A percentile compares a stretch with the other conserved stretches of the same genome.
Evolutionary conservation across 2,888 invertebrate genomes (phyloP).

Genomic region (Eristalinus aeneus): DNA sequence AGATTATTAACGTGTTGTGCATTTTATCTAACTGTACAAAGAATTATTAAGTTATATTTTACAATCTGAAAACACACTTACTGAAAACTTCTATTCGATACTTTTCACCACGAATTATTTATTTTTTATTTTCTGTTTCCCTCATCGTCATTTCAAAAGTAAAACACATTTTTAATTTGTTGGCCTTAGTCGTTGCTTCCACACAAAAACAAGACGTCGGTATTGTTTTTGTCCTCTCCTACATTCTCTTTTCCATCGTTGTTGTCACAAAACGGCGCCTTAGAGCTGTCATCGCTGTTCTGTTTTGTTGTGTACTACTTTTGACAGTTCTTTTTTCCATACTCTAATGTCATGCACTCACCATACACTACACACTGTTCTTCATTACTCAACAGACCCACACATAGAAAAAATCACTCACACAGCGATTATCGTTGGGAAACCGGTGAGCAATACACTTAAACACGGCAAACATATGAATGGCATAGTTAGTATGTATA

Average conservation of each 20-base stretch:
- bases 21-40: too few relatives aligned
- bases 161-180: too few relatives aligned
- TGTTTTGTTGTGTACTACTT: constrained; percentile 59
- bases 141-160: too few relatives aligned
- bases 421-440: constrained; percentile 35
- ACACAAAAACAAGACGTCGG: constrained; percentile 18
- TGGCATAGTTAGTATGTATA: constrained; percentile 42
- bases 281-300: constrained; percentile 48
- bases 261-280: constrained; percentile 39
- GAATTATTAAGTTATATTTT: too few relatives aligned
- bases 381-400: neutral
- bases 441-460: constrained; percentile 59
- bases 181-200: neutral
- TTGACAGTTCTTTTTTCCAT: constrained; percentile 50
- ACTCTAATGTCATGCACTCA: constrained; percentile 60
- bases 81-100: too few relatives aligned
- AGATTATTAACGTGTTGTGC: too few relatives aligned
- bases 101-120: too few relatives aligned
- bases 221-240: constrained; percentile 51
- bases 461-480: constrained; percentile 15
- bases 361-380: constrained; percentile 15
- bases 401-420: neutral
- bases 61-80: too few relatives aligned
- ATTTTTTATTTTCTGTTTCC: too few relatives aligned
- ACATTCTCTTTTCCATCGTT: constrained; percentile 41